These are phyloP conservation scores for Rhinoptilus africanus DNA, from an alignment of 2,113 vertebrate species.

Conservation along the genomic window DNA sequence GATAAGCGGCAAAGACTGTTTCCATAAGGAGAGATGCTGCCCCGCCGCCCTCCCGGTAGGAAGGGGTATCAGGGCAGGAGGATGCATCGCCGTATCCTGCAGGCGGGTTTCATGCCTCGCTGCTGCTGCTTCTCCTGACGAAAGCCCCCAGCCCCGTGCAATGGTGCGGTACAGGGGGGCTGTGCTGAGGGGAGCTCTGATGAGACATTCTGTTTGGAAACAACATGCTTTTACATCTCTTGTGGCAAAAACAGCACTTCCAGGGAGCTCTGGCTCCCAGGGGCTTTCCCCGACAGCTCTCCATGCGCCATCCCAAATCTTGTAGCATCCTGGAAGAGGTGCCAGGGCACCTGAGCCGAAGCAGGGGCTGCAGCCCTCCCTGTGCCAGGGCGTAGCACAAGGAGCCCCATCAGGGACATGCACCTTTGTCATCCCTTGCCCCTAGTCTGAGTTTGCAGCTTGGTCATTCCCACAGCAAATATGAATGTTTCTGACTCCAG, in stretches of 20 bases:
- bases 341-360: neutral
- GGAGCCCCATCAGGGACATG: accelerated
- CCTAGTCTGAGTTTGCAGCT: neutral
- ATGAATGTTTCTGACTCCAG: neutral
- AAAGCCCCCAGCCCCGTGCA: neutral
- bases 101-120: neutral
- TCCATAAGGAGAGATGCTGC: neutral
- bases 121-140: neutral
- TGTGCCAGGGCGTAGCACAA: accelerated
- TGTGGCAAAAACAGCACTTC: neutral
- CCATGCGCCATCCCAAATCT: neutral
- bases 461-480: neutral
- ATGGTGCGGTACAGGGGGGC: accelerated
- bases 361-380: neutral
- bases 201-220: neutral
- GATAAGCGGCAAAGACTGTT: accelerated
- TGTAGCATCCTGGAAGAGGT: neutral
- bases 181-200: neutral
- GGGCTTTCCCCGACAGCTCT: neutral
- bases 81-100: neutral
- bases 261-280: neutral
- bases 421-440: neutral
- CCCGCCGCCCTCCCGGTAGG: accelerated
- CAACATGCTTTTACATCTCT: neutral
- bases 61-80: neutral